Base-by-base conservation (phyloP, 2,888 invertebrate species). In the Caenorhabditis angaria region DNA sequence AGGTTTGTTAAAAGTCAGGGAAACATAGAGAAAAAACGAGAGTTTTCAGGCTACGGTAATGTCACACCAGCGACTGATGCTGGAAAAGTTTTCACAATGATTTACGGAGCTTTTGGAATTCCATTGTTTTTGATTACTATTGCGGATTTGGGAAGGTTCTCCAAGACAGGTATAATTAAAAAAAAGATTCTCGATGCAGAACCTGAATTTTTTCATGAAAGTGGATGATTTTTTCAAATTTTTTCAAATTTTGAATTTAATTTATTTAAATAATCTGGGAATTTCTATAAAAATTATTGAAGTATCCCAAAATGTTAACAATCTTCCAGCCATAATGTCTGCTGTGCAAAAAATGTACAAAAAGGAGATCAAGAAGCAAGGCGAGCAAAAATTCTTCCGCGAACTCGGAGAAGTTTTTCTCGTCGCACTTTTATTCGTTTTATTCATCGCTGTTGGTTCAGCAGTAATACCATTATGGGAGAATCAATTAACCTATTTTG, bases 41-140 rank as follows among this genome's bases (percentile, higher is more conserved):
- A 54, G 12, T 32, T 64, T 50, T 25, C 20, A 83, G 85, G 85
- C 22, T 85, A 85, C 54, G 85, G 85, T 14, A 85, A 85, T 65
- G 81, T 85, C 3, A 81, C 82, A n/a, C 85, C 85, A 25, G 77
- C 82, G 10, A 85, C 84, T 3, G 65, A 79, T 28, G 70, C 76
- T 50, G 80, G 84, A 65, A 82, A 85, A 65, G 74, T 85, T 22
- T 85, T 84, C 64, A 76, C 82, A 12, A 85, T 85, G 85, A 74
- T 84, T 10, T 85, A 83, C 61, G 85, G 85, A 6, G 85, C 84
- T 8, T 75, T 85, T 32, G 85, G 85, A 8, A 85, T 85, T 50
- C 85, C 85, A 22, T 64, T 85, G 1, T 85, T 85, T 63, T 76
- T 85, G 14, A 85, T 85, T 29, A 84, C 85, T 8, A 84, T 85